phyloP scores from a whole-genome alignment of 1,140 invertebrate genomes.

The Zaprionus taronus region DNA sequence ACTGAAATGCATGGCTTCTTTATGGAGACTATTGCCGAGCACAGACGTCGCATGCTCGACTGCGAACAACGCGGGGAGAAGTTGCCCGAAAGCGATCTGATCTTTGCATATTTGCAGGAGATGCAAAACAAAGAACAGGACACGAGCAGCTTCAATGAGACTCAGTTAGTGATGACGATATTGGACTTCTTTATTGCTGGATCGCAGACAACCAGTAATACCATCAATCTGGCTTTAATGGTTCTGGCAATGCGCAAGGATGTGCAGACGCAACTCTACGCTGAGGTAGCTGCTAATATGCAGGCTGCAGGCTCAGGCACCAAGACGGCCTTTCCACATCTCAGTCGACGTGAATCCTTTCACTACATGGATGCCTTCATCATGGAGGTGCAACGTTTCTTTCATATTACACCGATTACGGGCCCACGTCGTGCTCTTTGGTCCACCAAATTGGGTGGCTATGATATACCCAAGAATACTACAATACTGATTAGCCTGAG shows the following conservation, averaged over 20 bases:
- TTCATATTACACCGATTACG: slow-evolving; percentile 87
- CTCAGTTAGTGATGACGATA: slow-evolving; percentile 89
- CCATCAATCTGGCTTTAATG: slow-evolving; percentile 89
- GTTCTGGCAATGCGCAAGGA: slow-evolving; percentile 88
- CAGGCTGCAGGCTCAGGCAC: not conserved
- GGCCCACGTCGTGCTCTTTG: slow-evolving; percentile 88
- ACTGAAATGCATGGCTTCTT: slow-evolving; percentile 86
- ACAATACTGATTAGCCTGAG: slow-evolving; percentile 88
- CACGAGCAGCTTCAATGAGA: slow-evolving; percentile 87
- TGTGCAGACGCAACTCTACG: slow-evolving; percentile 88
- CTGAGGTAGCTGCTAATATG: slow-evolving; percentile 86
- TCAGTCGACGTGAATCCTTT: slow-evolving; percentile 85
- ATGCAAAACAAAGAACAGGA: slow-evolving; percentile 85
- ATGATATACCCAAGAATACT: slow-evolving; percentile 88
- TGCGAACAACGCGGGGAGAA: slow-evolving; percentile 55
- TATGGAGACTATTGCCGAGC: slow-evolving; percentile 87
- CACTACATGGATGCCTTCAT: slow-evolving; percentile 88
- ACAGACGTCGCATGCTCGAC: slow-evolving; percentile 85
- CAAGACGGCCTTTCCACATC: slow-evolving; percentile 60
- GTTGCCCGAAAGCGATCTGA: slow-evolving; percentile 87
- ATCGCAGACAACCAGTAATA: slow-evolving; percentile 89
- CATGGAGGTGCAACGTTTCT: slow-evolving; percentile 88
- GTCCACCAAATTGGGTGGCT: slow-evolving; percentile 87
- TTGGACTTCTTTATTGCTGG: slow-evolving; percentile 90
- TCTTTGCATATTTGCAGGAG: slow-evolving; percentile 91